These are phyloP conservation scores for Gracilinanus agilis DNA, from an alignment of 2,113 vertebrate genomes.

Conservation along the genomic window DNA sequence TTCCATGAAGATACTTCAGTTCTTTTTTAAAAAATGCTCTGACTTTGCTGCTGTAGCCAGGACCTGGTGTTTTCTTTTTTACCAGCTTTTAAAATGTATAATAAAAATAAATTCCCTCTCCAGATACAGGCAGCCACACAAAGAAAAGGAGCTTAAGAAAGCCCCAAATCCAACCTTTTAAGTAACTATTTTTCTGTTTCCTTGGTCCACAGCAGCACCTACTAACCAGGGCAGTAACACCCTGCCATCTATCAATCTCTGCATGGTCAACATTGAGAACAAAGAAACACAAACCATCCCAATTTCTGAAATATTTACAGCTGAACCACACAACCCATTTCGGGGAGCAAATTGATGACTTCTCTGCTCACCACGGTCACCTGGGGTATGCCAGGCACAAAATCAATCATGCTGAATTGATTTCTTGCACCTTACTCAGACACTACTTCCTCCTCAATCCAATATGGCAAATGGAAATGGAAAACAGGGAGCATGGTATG, in stretches of 20 bases:
- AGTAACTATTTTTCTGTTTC: constrained; percentile 60
- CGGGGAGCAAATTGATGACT: constrained; percentile 75
- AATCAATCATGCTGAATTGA: constrained; percentile 65
- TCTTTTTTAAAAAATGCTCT: constrained; percentile 59
- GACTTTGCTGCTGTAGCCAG: constrained; percentile 63
- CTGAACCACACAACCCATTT: constrained; percentile 56
- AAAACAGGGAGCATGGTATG: constrained; percentile 31
- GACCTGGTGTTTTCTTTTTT: constrained; percentile 45
- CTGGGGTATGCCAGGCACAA: constrained; percentile 66
- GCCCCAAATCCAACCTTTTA: background rate
- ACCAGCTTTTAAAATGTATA: constrained; percentile 53
- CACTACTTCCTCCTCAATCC: constrained; percentile 45
- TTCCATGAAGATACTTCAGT: constrained; percentile 56
- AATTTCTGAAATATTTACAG: constrained; percentile 80
- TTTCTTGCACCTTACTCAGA: constrained; percentile 65
- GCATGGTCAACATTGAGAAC: constrained; percentile 31
- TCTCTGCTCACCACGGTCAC: constrained; percentile 61
- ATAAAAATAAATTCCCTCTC: constrained; percentile 52
- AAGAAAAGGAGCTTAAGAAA: constrained; percentile 72
- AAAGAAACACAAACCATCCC: constrained; percentile 67
- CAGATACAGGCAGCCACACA: constrained; percentile 61
- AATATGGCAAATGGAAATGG: background rate
- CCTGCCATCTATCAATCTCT: constrained; percentile 58
- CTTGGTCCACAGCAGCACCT: constrained; percentile 40
- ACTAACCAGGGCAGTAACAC: constrained; percentile 38